A percentile compares a stretch with the other conserved stretches of the same genome.
Evolutionary conservation across 2,113 vertebrate species (phyloP).

Genomic region (Erythrolamprus reginae): DNA sequence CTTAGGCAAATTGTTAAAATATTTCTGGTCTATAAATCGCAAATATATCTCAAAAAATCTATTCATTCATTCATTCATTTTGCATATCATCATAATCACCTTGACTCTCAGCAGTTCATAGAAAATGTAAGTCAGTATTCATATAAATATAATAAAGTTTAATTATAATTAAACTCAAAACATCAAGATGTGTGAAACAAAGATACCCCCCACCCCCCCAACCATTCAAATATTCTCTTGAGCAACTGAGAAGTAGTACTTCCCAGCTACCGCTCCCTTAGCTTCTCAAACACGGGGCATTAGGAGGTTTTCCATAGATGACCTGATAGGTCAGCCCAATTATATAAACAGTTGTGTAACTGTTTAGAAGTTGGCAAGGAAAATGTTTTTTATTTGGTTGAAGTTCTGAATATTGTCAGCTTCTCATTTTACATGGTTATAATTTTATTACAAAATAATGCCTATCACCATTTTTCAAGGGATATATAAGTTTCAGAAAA

Average conservation of each 20-base stretch:
- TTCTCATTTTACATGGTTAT: not conserved
- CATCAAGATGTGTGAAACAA: not conserved
- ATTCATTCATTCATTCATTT: not conserved
- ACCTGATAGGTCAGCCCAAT: not conserved
- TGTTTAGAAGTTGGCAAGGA: not conserved
- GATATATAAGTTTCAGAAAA: not conserved
- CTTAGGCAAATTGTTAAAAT: not conserved
- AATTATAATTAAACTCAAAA: not conserved
- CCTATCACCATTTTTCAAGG: not conserved
- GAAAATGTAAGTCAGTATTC: not conserved
- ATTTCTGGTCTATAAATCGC: not conserved
- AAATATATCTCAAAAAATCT: not conserved
- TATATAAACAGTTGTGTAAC: not conserved
- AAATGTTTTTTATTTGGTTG: not conserved
- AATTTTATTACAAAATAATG: not conserved
- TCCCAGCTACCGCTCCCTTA: not conserved
- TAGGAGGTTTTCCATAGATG: not conserved
- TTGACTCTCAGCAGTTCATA: not conserved
- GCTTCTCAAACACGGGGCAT: not conserved
- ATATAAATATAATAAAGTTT: not conserved
- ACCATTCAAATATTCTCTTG: not conserved
- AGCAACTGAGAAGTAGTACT: not conserved
- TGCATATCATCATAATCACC: not conserved
- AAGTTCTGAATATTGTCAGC: not conserved
- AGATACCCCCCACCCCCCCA: not conserved